These are phyloP conservation scores for Xestoiulus laeticollis DNA, from an alignment of 2,888 invertebrate genomes.

Conservation along the genomic window DNA sequence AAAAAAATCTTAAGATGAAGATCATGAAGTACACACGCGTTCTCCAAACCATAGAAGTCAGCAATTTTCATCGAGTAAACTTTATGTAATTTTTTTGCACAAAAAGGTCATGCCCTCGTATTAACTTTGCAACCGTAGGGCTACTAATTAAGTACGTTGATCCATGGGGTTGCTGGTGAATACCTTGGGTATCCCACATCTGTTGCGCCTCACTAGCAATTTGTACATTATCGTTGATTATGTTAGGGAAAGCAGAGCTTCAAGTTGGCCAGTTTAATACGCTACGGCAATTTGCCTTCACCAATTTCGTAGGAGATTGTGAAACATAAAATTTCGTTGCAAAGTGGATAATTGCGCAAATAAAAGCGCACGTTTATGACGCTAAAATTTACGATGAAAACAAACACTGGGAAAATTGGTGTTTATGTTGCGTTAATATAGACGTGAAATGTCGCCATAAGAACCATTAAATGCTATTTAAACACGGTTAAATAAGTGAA, in stretches of 20 bases:
- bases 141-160: conserved; percentile 38
- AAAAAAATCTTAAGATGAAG: too few species aligned
- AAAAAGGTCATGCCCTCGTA: conserved; percentile 31
- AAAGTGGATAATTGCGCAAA: conserved; percentile 40
- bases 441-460: conserved; percentile 33
- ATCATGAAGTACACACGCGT: too few species aligned
- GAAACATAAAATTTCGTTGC: not conserved
- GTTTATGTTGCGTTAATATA: conserved; percentile 2
- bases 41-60: not conserved
- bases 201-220: conserved; percentile 15
- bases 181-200: conserved; percentile 36
- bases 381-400: conserved; percentile 17
- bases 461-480: not conserved
- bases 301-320: not conserved
- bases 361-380: conserved; percentile 22
- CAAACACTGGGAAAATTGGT: conserved; percentile 16
- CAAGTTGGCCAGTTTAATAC: not conserved
- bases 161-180: conserved; percentile 27
- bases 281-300: not conserved
- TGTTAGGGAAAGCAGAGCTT: not conserved
- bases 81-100: not conserved
- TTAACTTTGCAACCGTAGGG: conserved; percentile 34
- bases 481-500: not conserved
- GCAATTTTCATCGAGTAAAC: not conserved
- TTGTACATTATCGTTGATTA: conserved; percentile 43